Base-by-base conservation (phyloP, 2,888 invertebrate species). In the Aricia artaxerxes region DNA sequence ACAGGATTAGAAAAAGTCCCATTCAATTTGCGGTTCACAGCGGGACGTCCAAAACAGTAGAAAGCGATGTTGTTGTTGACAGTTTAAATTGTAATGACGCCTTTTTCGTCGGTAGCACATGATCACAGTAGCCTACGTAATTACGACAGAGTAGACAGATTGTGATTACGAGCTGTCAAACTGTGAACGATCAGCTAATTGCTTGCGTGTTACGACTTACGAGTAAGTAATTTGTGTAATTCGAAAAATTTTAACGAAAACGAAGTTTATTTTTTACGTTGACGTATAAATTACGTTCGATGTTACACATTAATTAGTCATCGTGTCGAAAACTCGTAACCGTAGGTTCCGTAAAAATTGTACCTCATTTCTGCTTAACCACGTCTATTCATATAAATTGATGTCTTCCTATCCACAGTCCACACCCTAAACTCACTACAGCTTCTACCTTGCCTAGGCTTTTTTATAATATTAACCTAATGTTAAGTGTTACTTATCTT, bases 41-140 rank as follows among this genome's bases (percentile, higher is more conserved):
- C 35, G 76, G 78, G 72, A 79, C 72, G 84, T 84, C 87, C 90
- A 90, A 90, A 82, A 85, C 90, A 87, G 89, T 87, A 87, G 87
- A 86, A 83, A 84, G 80, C 82, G 83, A 88, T 89, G 85, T 87
- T 85, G 57, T 78, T 80, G 73, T 69, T n/a, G 77, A 53, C 16
- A 4, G 35, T 69, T 13, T 35, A 31, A 38, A 16, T 35, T 9
- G 85, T 84, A 85, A 82, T 76, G 82, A 83, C 82, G 82, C 83
- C 83, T 81, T 82, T 81, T 83, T 82, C 82, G 57, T 84, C 44
- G 77, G 79, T 81, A 81, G 83, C 85, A 85, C 81, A 84, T 82
- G 40, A 72, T 76, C 76, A 81, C 78, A 72, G 73, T 38, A 80
- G 79, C 72, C 76, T 81, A 13, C 24, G 57, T 81, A 78, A 61